Base-by-base conservation (phyloP, 2,888 invertebrate species). In the Diadromus collaris region DNA sequence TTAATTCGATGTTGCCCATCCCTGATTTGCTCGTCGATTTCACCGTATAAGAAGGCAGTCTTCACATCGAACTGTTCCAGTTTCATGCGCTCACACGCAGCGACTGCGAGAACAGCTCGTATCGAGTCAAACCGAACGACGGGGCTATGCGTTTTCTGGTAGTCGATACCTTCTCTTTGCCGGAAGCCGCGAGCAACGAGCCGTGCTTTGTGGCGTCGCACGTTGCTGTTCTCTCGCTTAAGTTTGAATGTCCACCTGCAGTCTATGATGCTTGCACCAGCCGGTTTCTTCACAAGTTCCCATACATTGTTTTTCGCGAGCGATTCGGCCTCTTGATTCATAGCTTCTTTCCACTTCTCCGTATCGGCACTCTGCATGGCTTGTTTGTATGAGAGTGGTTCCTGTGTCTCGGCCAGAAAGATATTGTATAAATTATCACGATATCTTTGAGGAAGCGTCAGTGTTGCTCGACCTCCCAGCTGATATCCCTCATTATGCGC, bases 1-100 rank as follows among this genome's bases (percentile, higher is more conserved):
- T n/a, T n/a, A n/a, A n/a, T n/a, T n/a, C n/a, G n/a, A n/a, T n/a
- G n/a, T n/a, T n/a, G n/a, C n/a, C n/a, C n/a, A n/a, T n/a, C n/a
- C n/a, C n/a, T n/a, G n/a, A 90, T 84, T 34, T 82, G 83, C 72
- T 89, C 85, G 13, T 86, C 80, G 6, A 89, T 71, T 2, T 85
- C 78, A 6, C 87, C 87, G 73, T 88, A 79, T 10, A 88, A 69
- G 76, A 88, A 88, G 0, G 88, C 88, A 44, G 86, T 88, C 77
- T 84, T 85, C 6, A 88, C 80, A 72, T 88, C 86, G 67, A 89
- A 87, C 68, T 87, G 86, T 13, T 72, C n/a, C 2, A 87, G 19
- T 2, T 79, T 6, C 69, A 88, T 69, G 9, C 68, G 56, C 32
- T 85, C 81, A 32, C 65, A 48, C 32, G 83, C 85, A 19, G 84